Evolutionary conservation across 2,888 invertebrate species (phyloP).

Genomic region (Scaptodrosophila latifasciaeformis): DNA sequence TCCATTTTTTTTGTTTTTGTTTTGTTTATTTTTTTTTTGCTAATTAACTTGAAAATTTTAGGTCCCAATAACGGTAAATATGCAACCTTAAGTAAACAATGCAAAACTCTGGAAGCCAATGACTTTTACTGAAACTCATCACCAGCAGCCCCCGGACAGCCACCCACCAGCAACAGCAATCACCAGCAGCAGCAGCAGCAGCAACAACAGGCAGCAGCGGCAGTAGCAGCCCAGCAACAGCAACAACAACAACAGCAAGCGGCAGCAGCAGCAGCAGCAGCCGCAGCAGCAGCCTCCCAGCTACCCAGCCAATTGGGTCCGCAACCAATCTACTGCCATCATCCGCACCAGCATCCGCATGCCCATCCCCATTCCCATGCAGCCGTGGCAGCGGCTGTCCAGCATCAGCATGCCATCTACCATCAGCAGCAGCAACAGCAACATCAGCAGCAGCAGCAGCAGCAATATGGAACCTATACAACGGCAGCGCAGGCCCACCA

Average conservation of each 20-base stretch:
- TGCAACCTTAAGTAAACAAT: constrained; percentile 96
- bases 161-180: constrained; percentile 74
- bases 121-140: constrained; percentile 94
- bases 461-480: constrained; percentile 70
- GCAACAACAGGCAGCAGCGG: no score
- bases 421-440: no score
- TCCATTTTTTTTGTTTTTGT: constrained; percentile 2
- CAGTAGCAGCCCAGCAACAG: no score
- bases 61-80: constrained; percentile 90
- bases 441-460: no score
- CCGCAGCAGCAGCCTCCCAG: no score
- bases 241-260: no score
- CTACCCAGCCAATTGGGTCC: constrained; percentile 66
- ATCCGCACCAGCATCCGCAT: constrained; percentile 73
- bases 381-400: constrained; percentile 75
- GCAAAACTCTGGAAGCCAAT: constrained; percentile 94
- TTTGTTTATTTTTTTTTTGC: constrained; percentile 34
- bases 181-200: constrained; percentile 32
- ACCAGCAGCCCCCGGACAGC: constrained; percentile 78
- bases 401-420: constrained; percentile 77
- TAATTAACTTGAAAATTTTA: constrained; percentile 63
- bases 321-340: constrained; percentile 75
- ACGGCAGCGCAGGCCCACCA: constrained; percentile 61
- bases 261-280: no score
- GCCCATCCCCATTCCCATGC: constrained; percentile 75